phyloP scores from a whole-genome alignment of 1,140 invertebrate genomes.

The Zophobas morio region DNA sequence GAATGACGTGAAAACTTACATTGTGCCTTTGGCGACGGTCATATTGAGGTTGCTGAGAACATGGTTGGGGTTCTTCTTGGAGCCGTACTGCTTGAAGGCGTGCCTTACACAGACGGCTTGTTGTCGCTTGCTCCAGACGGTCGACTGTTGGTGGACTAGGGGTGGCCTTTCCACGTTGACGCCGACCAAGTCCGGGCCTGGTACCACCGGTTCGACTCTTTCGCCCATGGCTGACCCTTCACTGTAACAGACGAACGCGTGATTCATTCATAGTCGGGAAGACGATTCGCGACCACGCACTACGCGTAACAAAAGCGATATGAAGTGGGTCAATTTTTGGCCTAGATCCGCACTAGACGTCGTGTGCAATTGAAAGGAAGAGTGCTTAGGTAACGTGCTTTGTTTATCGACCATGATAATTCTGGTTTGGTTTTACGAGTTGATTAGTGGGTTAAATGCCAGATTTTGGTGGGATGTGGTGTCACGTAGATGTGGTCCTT shows the following conservation, averaged over 20 bases:
- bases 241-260: conserved; percentile 59
- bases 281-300: too few species aligned
- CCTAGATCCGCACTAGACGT: neutral
- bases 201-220: conserved; percentile 60
- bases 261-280: neutral
- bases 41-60: conserved; percentile 90
- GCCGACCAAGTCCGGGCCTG: conserved; percentile 65
- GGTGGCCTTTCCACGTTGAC: conserved; percentile 63
- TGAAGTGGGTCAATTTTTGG: neutral
- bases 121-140: conserved; percentile 78
- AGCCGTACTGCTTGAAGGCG: conserved; percentile 89
- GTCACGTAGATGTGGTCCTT: neutral
- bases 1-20: conserved; percentile 77
- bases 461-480: too few species aligned
- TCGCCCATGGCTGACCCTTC: conserved; percentile 64
- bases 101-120: conserved; percentile 87
- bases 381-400: neutral
- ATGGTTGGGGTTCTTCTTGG: conserved; percentile 86
- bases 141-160: conserved; percentile 76
- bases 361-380: conserved; percentile 1
- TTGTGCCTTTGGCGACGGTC: conserved; percentile 91
- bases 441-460: too few species aligned
- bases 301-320: neutral
- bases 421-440: too few species aligned
- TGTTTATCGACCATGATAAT: too few species aligned